Evolutionary conservation across 2,797 vertebrate species (phyloP), one percentile per base, ranked within the genome.

Genomic region (Ambastaia sidthimunki): DNA sequence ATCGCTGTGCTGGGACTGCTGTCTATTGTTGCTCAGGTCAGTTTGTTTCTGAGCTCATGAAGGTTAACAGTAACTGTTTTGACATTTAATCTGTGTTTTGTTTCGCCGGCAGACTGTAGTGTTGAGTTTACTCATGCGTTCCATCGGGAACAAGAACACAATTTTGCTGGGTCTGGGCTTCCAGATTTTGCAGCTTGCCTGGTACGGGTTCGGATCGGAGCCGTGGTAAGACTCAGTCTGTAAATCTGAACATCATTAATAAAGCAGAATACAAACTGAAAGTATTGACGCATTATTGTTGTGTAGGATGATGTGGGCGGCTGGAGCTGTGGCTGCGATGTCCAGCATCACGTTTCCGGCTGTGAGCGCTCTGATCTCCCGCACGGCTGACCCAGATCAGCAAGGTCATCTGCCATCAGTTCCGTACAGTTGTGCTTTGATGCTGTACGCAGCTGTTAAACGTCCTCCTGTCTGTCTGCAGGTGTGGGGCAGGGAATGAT

Each of bases 241-340:
- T 23, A 13, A 6, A 16, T 63, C 13, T 31, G 10, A 65, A 67
- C n/a, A 41, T 10, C 63, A 41, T 67, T 34, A n/a, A 34, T 18
- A n/a, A n/a, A 57, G 3, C 3, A 57, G 5, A 37, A 12, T 41
- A 37, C 41, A 67, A 41, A n/a, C 48, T 50, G 48, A 18, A 16
- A 3, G 3, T 5, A 10, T 44, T 52, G 41, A 23, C 4, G 10
- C 28, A 23, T 31, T 41, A 10, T 19, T 69, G 19, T 47, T 7
- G 74, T 85, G 23, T 86, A 96, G 95, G 95, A 96, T 96, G 95
- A 96, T 96, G 95, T 96, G 95, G 95, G 95, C 95, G 0, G 95
- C 95, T 0, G 95, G 95, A 0, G 94, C 95, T 0, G 95, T 96
- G 0, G 95, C 95, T 0, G 95, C 95, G 84, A 96, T 96, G 95